A percentile compares a stretch with the other conserved stretches of the same genome.
phyloP scores from a whole-genome alignment of 2,888 invertebrate genomes.

The Scotopteryx bipunctaria region DNA sequence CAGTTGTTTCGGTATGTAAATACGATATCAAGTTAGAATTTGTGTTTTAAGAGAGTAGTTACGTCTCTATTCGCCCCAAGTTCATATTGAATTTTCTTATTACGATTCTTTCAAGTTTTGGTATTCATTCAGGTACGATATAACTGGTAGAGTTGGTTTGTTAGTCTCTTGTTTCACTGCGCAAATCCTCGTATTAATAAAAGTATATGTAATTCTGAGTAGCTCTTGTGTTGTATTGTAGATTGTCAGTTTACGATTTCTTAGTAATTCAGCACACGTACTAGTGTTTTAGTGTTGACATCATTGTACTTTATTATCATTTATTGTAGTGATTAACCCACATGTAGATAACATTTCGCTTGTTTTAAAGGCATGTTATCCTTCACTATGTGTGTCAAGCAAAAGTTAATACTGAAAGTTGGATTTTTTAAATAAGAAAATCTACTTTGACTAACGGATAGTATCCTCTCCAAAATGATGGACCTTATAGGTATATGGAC shows the following conservation, averaged over 20 bases:
- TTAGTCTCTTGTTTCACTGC: background rate
- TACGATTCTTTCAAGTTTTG: background rate
- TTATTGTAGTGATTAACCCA: slow-evolving; percentile 25
- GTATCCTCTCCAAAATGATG: too few species aligned
- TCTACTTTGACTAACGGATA: too few species aligned
- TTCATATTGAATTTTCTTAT: background rate
- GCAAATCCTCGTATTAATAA: background rate
- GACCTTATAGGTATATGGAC: too few species aligned
- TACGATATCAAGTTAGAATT: background rate
- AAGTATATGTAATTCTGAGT: too few species aligned
- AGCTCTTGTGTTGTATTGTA: too few species aligned
- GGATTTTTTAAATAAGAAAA: slow-evolving; percentile 7
- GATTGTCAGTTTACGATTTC: slow-evolving; percentile 24
- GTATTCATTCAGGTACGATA: too few species aligned
- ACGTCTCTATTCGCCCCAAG: too few species aligned
- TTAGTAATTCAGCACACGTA: slow-evolving; percentile 8
- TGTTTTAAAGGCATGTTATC: slow-evolving; percentile 18
- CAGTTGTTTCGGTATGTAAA: background rate
- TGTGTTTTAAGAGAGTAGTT: too few species aligned
- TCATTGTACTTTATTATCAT: slow-evolving; percentile 15
- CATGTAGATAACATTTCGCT: slow-evolving; percentile 18
- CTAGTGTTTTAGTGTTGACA: slow-evolving; percentile 23
- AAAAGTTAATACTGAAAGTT: slow-evolving; percentile 9
- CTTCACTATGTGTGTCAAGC: slow-evolving; percentile 20
- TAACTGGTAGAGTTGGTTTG: background rate